Conservation (phyloP, 1,140 invertebrate genomes). For the Tribolium castaneum region DNA sequence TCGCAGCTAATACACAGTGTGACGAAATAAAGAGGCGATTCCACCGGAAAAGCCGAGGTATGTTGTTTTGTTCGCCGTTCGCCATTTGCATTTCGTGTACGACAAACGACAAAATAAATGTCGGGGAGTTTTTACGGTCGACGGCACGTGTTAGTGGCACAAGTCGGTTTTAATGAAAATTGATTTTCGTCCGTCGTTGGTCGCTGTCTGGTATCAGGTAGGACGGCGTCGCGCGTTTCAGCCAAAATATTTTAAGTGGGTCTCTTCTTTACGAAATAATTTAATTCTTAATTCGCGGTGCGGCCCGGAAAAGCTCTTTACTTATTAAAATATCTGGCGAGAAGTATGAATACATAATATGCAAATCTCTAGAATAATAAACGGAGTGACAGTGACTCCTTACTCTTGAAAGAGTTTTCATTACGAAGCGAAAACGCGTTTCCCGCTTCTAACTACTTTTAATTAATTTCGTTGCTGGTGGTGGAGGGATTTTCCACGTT, state of each 20-base stretch:
- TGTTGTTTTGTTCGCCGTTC: neutral
- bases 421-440: slow-evolving; percentile 24
- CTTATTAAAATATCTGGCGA: slow-evolving; percentile 49
- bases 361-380: slow-evolving; percentile 48
- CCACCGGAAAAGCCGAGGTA: neutral
- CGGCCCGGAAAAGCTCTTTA: slow-evolving; percentile 40
- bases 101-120: neutral
- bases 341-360: slow-evolving; percentile 50
- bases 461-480: slow-evolving; percentile 32
- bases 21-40: slow-evolving; percentile 4
- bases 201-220: neutral
- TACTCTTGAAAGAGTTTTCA: slow-evolving; percentile 23
- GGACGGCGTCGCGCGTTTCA: neutral
- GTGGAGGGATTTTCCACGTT: neutral
- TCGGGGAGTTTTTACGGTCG: neutral
- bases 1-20: neutral
- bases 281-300: slow-evolving; percentile 47
- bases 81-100: neutral
- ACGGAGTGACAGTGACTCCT: slow-evolving; percentile 40
- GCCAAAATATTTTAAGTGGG: slow-evolving; percentile 37
- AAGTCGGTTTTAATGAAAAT: slow-evolving; percentile 29
- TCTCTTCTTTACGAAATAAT: slow-evolving; percentile 38
- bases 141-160: slow-evolving; percentile 14
- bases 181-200: slow-evolving; percentile 14
- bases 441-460: slow-evolving; percentile 18